These are phyloP conservation scores for Lobophora halterata DNA, from an alignment of 2,888 invertebrate genomes.

Conservation along the genomic window DNA sequence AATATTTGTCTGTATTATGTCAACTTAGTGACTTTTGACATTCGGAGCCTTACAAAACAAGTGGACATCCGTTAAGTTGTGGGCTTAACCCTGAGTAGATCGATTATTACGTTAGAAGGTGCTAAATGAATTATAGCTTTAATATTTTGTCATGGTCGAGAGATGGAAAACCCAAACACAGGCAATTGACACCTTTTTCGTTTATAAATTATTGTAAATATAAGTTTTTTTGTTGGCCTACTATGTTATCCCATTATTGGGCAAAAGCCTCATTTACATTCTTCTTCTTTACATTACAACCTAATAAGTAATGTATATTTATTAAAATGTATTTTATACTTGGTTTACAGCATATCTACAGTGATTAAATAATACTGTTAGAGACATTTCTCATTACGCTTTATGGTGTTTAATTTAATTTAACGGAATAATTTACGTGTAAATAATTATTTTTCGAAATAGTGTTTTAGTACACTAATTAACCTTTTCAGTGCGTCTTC, in stretches of 20 bases:
- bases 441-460: slow-evolving; percentile 1
- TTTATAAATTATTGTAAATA: neutral
- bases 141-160: slow-evolving; percentile 18
- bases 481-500: slow-evolving; percentile 10
- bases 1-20: slow-evolving; percentile 7
- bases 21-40: slow-evolving; percentile 28
- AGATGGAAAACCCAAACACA: slow-evolving; percentile 6
- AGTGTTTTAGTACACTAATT: slow-evolving; percentile 12
- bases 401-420: no score
- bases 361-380: no score
- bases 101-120: slow-evolving; percentile 26
- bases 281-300: no score
- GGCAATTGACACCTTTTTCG: no score
- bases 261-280: no score
- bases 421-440: no score
- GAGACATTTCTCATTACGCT: no score
- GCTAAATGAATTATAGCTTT: slow-evolving; percentile 36
- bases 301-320: no score
- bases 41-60: slow-evolving; percentile 30
- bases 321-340: no score
- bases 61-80: slow-evolving; percentile 33
- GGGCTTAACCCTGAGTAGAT: slow-evolving; percentile 23
- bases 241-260: no score
- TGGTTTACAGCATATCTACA: no score
- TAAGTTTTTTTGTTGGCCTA: neutral